phyloP scores from a whole-genome alignment of 2,888 invertebrate species.

The Sisyra terminalis region DNA sequence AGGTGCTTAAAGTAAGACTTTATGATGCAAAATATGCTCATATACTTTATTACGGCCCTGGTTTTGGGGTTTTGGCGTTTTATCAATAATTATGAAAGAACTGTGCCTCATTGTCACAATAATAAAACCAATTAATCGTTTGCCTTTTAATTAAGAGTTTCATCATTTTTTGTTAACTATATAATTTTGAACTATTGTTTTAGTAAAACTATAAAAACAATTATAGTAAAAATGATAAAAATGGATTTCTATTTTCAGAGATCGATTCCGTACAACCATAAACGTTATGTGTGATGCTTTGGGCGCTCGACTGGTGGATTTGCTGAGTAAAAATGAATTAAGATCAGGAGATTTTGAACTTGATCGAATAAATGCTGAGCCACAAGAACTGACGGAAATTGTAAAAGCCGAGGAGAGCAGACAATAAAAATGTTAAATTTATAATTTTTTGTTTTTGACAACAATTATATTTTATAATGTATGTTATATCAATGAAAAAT shows the following conservation, averaged over 20 bases:
- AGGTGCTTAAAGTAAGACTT: no score
- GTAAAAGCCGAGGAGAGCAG: slow-evolving; percentile 19
- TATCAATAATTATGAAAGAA: neutral
- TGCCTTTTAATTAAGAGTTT: no score
- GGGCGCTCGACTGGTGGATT: slow-evolving; percentile 82
- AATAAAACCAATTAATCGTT: no score
- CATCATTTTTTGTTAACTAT: no score
- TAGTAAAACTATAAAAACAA: neutral
- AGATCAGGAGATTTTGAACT: slow-evolving; percentile 26
- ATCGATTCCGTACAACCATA: slow-evolving; percentile 74
- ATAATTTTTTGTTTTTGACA: no score
- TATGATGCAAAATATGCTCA: no score
- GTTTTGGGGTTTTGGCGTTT: no score
- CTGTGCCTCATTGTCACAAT: no score
- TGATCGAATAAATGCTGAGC: slow-evolving; percentile 31
- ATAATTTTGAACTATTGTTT: no score
- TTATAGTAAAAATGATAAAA: neutral
- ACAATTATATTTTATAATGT: no score
- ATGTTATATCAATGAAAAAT: no score
- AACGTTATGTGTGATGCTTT: slow-evolving; percentile 93
- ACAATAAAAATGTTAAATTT: slow-evolving; percentile 1
- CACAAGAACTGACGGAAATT: slow-evolving; percentile 48
- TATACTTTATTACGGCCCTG: no score
- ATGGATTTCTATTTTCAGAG: slow-evolving; percentile 33
- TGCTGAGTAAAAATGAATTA: slow-evolving; percentile 62